Evolutionary conservation across 2,888 invertebrate species (phyloP), one percentile per base, ranked within the genome.

Genomic region (Trisateles emortualis): DNA sequence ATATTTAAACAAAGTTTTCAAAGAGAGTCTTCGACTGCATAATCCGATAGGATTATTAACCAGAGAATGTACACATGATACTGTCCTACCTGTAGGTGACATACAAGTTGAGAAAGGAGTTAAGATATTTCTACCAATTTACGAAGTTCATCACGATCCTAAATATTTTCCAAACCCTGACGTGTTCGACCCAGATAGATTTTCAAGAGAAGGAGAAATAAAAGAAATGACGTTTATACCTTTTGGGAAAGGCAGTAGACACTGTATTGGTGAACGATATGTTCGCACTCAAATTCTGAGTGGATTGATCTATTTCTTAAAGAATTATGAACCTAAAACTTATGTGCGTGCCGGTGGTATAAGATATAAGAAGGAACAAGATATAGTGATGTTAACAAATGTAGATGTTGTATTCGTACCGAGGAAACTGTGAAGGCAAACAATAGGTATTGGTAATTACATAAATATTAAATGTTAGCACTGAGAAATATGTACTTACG

Each of bases 181-280:
- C 40, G 78, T 75, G 1, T 93, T 91, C 62, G 79, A 89, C 51
- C 92, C 92, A 1, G 87, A 91, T 2, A 77, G 91, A 43, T 88
- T 87, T 64, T 55, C 71, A 5, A 66, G 74, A 0, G 80, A 82
- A 29, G 51, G 58, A 1, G 69, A 72, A 29, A 58, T 78, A 0
- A 75, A 60, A 38, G 83, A 84, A 14, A 64, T 73, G 22, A 74
- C 78, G 0, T 93, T 84, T 49, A 66, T 89, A 67, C 90, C 93
- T 0, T 93, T 93, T 60, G 93, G 93, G 0, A 87, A 78, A 67
- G 93, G 93, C 0, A 83, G 84, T 3, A 76, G 93, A 30, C 73
- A 81, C 11, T 93, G 93, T 56, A 84, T 93, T 1, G 93, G 93
- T 55, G 68, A 74, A 55, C 77, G 84, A 52, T 84, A 79, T 48